A percentile compares a stretch with the other conserved stretches of the same genome.
Evolutionary conservation across 2,113 vertebrate genomes (phyloP).

Genomic region (Python bivittatus): DNA sequence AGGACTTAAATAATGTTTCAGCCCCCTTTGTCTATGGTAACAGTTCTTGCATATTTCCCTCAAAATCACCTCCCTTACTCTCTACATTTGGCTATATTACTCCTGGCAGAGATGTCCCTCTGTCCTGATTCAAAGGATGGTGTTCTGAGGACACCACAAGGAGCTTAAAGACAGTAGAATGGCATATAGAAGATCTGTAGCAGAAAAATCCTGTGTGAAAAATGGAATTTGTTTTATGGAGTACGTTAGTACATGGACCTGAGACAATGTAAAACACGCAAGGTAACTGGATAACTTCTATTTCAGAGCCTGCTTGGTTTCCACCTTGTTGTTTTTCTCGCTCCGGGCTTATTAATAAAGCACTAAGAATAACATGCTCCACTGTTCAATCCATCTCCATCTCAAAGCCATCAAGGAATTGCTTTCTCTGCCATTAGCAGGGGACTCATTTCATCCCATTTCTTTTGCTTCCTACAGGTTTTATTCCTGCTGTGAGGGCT

Average conservation of each 20-base stretch:
- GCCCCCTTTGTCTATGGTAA: not conserved
- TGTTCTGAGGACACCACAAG: not conserved
- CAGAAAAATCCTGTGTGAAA: not conserved
- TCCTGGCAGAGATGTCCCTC: not conserved
- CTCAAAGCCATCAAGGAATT: not conserved
- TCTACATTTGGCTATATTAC: not conserved
- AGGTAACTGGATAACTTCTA: not conserved
- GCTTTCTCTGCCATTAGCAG: not conserved
- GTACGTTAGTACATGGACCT: not conserved
- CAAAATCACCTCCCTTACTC: not conserved
- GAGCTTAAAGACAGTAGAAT: not conserved
- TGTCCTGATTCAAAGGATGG: not conserved
- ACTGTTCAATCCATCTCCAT: not conserved
- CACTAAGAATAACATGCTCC: not conserved
- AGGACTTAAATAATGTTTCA: not conserved
- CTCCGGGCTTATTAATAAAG: not conserved
- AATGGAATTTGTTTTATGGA: not conserved
- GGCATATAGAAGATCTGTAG: not conserved
- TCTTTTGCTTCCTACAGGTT: constrained; percentile 68
- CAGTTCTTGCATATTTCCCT: not conserved
- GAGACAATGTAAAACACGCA: not conserved
- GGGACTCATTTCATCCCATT: fast-evolving
- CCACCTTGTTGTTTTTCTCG: not conserved
- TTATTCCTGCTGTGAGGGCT: constrained; percentile 78
- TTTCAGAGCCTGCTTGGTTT: not conserved